Evolutionary conservation across 2,888 invertebrate genomes (phyloP), one percentile per base, ranked within the genome.

Genomic region (Acanthopleura granulata): DNA sequence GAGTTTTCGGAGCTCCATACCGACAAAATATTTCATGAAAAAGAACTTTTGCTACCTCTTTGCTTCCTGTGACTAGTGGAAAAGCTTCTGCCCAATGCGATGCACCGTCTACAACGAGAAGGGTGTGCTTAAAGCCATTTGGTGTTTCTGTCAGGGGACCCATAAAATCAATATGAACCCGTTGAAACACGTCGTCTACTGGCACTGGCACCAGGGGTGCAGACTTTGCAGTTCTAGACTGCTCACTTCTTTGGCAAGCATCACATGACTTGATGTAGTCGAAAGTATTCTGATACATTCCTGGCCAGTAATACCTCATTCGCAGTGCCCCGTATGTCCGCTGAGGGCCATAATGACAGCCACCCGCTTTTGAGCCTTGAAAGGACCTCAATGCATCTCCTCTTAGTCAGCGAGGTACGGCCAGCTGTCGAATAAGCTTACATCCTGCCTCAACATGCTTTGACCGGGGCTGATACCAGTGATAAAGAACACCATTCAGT

Each of bases 161-260:
- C 22, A 57, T n/a, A 57, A 57, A 57, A 22, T 57, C 57, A 18
- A 57, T 57, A 22, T 57, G 57, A 57, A 57, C 12, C 12, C 57
- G 18, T 4, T 57, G 57, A 12, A 57, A 57, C 6, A 22, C 12
- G 57, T 40, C 40, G 9, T 40, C 9, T 40, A 77, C 72, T 16
- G 76, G 77, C 61, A 81, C 66, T 72, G 77, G 77, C 22, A 49
- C 49, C 16, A 74, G 49, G 18, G 76, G 74, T n/a, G 57, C 57
- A 57, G 3, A 9, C 6, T 22, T 18, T 1, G 57, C 57, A 57
- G 3, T 3, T 9, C 6, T 3, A 12, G 15, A 50, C 27, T 18
- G 15, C 29, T 69, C 74, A 72, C 6, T 40, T 72, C 40, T 72
- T 70, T 79, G 79, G 62, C 79, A 79, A 11, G 49, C 49, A 16